phyloP scores from a whole-genome alignment of 2,797 vertebrate genomes.

The Potorous gilbertii region DNA sequence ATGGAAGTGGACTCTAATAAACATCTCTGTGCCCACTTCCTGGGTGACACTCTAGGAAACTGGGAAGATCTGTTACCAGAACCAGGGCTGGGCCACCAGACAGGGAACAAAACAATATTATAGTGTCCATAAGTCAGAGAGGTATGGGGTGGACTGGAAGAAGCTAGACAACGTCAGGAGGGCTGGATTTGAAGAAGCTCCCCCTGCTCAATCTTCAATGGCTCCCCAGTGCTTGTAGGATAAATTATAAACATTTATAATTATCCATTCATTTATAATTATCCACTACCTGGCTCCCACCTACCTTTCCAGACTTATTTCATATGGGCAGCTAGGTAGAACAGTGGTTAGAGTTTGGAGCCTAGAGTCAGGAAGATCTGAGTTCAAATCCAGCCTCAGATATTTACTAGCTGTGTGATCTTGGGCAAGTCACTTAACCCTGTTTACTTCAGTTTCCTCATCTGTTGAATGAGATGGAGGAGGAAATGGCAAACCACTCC shows the following conservation, averaged over 20 bases:
- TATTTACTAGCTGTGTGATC: background rate
- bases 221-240: background rate
- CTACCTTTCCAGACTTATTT: background rate
- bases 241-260: background rate
- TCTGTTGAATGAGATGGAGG: background rate
- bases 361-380: background rate
- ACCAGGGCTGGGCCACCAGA: background rate
- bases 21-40: background rate
- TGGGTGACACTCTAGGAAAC: background rate
- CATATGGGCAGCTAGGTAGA: background rate
- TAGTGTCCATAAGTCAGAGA: background rate
- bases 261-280: background rate
- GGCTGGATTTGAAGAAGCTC: background rate
- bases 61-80: background rate
- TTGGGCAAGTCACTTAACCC: background rate
- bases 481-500: background rate
- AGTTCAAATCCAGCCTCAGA: background rate
- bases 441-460: background rate
- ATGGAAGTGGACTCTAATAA: background rate
- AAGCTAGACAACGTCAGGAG: background rate
- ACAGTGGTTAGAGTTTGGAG: background rate
- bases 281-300: background rate
- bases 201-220: background rate
- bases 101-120: background rate
- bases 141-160: background rate